Evolutionary conservation across 2,113 vertebrate genomes (phyloP).

Genomic region (Microcebus murinus): DNA sequence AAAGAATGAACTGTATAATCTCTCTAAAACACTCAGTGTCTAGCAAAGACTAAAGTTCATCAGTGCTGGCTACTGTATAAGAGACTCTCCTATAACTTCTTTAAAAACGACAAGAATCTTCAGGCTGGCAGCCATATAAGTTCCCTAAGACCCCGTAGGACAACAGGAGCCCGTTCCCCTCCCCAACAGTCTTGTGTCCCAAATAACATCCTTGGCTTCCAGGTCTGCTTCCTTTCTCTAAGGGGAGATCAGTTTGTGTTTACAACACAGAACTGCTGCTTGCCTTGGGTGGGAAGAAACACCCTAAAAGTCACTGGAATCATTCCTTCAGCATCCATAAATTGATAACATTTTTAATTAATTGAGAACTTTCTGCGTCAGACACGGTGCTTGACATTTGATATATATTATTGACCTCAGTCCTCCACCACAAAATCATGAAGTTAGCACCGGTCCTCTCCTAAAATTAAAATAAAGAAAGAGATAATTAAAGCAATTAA

Average conservation of each 20-base stretch:
- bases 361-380: background rate
- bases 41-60: background rate
- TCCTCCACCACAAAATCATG: background rate
- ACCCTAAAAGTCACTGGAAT: background rate
- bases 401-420: background rate
- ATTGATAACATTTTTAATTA: background rate
- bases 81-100: background rate
- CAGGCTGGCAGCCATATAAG: background rate
- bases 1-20: background rate
- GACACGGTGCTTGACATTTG: background rate
- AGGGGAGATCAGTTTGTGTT: background rate
- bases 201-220: background rate
- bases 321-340: background rate
- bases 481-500: too few relatives aligned
- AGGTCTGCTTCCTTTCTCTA: background rate
- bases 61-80: fast-evolving
- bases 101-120: background rate
- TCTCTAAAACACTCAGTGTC: background rate
- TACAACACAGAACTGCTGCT: background rate
- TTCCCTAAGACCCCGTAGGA: fast-evolving
- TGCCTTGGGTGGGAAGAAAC: background rate
- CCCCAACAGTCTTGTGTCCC: background rate
- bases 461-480: background rate
- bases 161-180: background rate
- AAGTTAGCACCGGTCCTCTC: background rate